Evolutionary conservation across 2,113 vertebrate species (phyloP), one percentile per base, ranked within the genome.

Genomic region (Carassius carassius): DNA sequence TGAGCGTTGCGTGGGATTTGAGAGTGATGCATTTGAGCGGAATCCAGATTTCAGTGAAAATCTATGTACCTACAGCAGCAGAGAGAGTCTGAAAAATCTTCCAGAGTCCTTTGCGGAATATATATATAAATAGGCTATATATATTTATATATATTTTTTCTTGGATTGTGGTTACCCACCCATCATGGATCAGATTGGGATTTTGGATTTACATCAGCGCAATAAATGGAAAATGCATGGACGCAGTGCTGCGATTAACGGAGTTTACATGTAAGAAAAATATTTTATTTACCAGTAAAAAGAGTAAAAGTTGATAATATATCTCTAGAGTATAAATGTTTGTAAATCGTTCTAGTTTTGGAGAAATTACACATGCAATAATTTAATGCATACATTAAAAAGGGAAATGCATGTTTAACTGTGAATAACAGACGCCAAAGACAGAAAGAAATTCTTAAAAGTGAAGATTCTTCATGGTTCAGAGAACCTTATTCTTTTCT

Each of bases 201-300:
- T 76, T 70, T 47, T 78, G 83, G 73, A 87, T 67, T 78, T 74
- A 25, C 16, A 60, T 16, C 78, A 44, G 54, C 56, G 35, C 17
- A 78, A 81, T 63, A 62, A 56, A 79, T 58, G 81, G 86, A 78
- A 87, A 25, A 76, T 8, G 58, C 47, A 44, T 41, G 78, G 56
- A 76, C 44, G 70, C 41, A 49, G 49, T 75, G 49, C 78, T 51
- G 83, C 58, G 65, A 82, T 84, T 32, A 70, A 54, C 47, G 25
- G 72, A 69, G 86, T 87, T 87, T 82, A 83, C 65, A 72, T 13
- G 86, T 87, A 81, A 85, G 86, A 44, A 14, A 17, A 44, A 78
- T 17, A 41, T 1, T 35, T 85, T 62, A 25, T 67, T 58, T 58
- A 9, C 3, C 23, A 37, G 21, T 32, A 5, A 47, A 25, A 49